Base-by-base conservation (phyloP, 2,113 vertebrate species). In the Caloenas nicobarica region DNA sequence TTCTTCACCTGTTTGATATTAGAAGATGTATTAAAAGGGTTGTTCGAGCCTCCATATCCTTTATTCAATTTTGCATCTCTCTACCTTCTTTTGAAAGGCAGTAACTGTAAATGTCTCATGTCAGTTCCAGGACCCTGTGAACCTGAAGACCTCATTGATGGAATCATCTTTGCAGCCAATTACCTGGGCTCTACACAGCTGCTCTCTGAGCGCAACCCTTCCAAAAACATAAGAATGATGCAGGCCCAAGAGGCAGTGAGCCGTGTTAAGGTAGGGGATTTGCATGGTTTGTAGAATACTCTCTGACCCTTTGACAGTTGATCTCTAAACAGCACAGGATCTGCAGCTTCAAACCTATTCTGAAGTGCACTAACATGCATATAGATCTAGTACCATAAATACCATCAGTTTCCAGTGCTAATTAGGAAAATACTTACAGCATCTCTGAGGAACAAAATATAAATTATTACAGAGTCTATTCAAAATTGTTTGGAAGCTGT, bases 221-320 rank as follows among this genome's bases (percentile, higher is more conserved):
- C 99, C 96, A 99, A 99, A 96, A 99, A 99, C 98, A 99, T 99
- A 91, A 97, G 99, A 4, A 99, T 99, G 99, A 99, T 99, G 99
- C 99, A 99, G 95, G 99, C 99, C 1, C 99, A 99, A 93, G 99
- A 99, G 93, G 99, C 99, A 0, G 99, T 99, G 91, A 99, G 99
- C 96, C 98, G 99, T 83, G 99, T 99, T 95, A 99, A 99, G 99
- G 99, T 99, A 98, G 78, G 71, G 44, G 3, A 16, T 16, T 53
- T 10, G 25, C 28, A 3, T 14, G 40, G 13, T 29, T 44, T 48
- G 7, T 16, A 31, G 33, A 81, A 66, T 36, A 17, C 29, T 19
- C 33, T 60, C 66, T 51, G 33, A 11, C 42, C 61, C 56, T 79
- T 36, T 29, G 23, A 21, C 48, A 76, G 69, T 9, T 54, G 16